A percentile compares a stretch with the other conserved stretches of the same genome.
These are phyloP conservation scores for Danio tinwini DNA, from an alignment of 2,797 vertebrate genomes.

Conservation along the genomic window DNA sequence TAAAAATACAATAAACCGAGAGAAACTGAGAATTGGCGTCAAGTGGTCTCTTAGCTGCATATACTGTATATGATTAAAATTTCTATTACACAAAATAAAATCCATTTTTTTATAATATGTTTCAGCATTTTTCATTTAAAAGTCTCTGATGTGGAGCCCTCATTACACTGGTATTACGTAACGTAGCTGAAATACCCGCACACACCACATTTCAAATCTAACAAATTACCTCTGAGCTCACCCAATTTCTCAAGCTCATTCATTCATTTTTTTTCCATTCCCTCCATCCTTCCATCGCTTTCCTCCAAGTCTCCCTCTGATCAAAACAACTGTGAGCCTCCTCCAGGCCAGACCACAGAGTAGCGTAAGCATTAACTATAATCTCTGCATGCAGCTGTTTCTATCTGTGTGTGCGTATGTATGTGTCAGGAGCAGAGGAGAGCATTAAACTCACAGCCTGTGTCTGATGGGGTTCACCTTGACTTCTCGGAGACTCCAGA, in stretches of 20 bases:
- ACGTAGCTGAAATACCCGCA: neutral
- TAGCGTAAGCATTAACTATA: slow-evolving; percentile 44
- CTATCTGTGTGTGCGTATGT: slow-evolving; percentile 15
- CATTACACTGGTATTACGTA: neutral
- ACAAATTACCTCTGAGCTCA: slow-evolving; percentile 1
- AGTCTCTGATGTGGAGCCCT: neutral
- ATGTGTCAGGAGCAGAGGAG: neutral
- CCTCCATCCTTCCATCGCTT: slow-evolving; percentile 11
- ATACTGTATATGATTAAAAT: too few relatives aligned
- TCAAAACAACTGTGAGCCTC: slow-evolving; percentile 50
- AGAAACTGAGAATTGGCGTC: too few relatives aligned
- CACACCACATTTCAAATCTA: neutral
- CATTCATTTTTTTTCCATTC: neutral
- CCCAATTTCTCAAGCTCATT: slow-evolving; percentile 20
- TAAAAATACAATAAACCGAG: too few relatives aligned
- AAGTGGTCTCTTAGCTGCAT: too few relatives aligned
- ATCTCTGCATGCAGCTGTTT: slow-evolving; percentile 49
- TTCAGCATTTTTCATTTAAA: neutral
- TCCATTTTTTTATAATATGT: neutral
- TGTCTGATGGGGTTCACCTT: slow-evolving; percentile 42
- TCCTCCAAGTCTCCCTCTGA: slow-evolving; percentile 31
- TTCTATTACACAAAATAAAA: slow-evolving; percentile 1
- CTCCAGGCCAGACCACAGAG: slow-evolving; percentile 18
- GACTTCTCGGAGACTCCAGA: slow-evolving; percentile 38
- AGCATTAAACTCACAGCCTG: slow-evolving; percentile 35